phyloP scores from a whole-genome alignment of 2,888 invertebrate species.

The Tetragonula carbonaria region DNA sequence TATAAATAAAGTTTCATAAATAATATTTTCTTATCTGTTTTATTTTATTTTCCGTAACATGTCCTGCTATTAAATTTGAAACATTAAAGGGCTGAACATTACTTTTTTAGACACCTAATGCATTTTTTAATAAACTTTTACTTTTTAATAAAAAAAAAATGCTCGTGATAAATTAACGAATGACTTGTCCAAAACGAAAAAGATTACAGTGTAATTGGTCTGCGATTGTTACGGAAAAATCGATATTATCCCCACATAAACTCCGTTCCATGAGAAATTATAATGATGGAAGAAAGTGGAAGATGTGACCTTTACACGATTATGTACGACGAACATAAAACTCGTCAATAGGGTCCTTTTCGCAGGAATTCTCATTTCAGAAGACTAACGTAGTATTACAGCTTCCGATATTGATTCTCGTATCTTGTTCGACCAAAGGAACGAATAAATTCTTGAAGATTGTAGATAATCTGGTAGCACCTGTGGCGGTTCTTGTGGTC shows the following conservation, averaged over 20 bases:
- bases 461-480: slow-evolving; percentile 21
- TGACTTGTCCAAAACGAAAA: not conserved
- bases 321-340: slow-evolving; percentile 21
- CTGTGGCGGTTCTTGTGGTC: slow-evolving; percentile 19
- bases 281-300: not conserved
- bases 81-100: too few relatives aligned
- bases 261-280: not conserved
- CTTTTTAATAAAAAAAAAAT: not conserved
- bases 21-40: too few relatives aligned
- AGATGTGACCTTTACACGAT: slow-evolving; percentile 13
- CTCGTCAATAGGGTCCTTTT: slow-evolving; percentile 18
- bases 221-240: not conserved
- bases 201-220: not conserved
- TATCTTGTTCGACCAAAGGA: slow-evolving; percentile 21
- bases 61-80: too few relatives aligned
- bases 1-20: too few relatives aligned
- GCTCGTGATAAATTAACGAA: not conserved
- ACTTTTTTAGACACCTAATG: too few relatives aligned
- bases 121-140: not conserved
- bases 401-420: slow-evolving; percentile 33
- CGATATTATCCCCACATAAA: not conserved
- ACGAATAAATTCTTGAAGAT: slow-evolving; percentile 39
- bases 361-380: slow-evolving; percentile 30
- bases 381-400: slow-evolving; percentile 30
- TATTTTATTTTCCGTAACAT: too few relatives aligned